Percentiles rank a stretch among this genome's conserved stretches.
phyloP scores from a whole-genome alignment of 2,113 vertebrate species.

The Corythornis cristatus region DNA sequence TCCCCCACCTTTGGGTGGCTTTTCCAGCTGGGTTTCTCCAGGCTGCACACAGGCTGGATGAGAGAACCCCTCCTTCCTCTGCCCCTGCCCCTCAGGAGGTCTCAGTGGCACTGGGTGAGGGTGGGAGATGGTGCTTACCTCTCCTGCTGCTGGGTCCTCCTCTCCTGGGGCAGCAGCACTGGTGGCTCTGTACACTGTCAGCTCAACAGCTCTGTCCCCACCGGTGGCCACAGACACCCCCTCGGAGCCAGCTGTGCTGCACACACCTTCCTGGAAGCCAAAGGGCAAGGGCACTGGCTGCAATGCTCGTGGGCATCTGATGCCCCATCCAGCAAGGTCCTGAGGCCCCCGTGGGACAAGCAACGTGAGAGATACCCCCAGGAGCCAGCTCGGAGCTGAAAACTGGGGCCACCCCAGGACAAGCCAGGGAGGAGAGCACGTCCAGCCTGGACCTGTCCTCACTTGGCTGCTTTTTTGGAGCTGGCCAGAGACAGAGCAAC shows the following conservation, averaged over 20 bases:
- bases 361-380: accelerated
- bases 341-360: accelerated
- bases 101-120: accelerated
- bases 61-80: not conserved
- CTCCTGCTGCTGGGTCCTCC: not conserved
- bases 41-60: not conserved
- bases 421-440: too few species aligned
- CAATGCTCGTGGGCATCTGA: accelerated
- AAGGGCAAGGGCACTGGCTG: accelerated
- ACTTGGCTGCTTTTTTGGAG: not conserved
- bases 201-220: slow-evolving; percentile 68
- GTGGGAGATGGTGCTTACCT: slow-evolving; percentile 39
- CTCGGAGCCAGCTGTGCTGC: not conserved
- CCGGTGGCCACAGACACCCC: slow-evolving; percentile 51
- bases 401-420: accelerated
- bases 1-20: accelerated
- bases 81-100: not conserved
- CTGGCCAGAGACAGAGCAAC: not conserved
- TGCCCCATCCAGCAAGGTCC: not conserved
- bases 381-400: accelerated
- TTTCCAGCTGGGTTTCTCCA: not conserved
- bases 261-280: not conserved
- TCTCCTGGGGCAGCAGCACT: not conserved
- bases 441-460: accelerated
- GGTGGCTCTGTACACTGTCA: slow-evolving; percentile 71